Conservation (phyloP, 2,113 vertebrate species). For the Chlamydotis undulata region DNA sequence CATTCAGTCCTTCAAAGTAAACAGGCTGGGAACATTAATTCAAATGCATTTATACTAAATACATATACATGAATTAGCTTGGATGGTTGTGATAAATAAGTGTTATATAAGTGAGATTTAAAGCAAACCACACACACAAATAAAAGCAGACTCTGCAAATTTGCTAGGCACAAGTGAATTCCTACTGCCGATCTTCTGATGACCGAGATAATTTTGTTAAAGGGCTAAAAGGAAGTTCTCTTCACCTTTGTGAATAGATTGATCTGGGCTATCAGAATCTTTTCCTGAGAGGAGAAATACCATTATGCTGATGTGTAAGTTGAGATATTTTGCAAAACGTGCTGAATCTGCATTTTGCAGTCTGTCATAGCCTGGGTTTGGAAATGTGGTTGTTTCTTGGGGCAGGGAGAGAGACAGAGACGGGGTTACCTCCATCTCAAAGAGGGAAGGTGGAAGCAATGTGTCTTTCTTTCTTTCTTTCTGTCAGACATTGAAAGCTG, state of each 20-base stretch:
- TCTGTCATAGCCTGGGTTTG: neutral
- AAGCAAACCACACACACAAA: neutral
- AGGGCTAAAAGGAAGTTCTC: constrained; percentile 28
- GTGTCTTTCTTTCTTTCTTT: neutral
- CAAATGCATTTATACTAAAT: constrained; percentile 59
- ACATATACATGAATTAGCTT: constrained; percentile 41
- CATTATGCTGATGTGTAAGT: constrained; percentile 15
- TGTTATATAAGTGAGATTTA: constrained; percentile 17
- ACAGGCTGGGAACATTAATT: constrained; percentile 60
- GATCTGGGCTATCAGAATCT: neutral
- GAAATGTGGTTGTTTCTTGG: neutral
- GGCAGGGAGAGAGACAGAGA: neutral
- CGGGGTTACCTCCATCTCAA: neutral
- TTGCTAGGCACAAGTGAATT: neutral
- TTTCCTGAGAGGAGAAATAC: constrained; percentile 17
- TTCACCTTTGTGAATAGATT: constrained; percentile 48
- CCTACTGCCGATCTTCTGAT: neutral
- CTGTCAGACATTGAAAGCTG: neutral
- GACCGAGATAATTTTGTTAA: constrained; percentile 24
- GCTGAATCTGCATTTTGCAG: neutral
- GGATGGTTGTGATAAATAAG: constrained; percentile 30
- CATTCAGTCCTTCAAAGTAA: constrained; percentile 71
- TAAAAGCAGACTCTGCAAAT: neutral
- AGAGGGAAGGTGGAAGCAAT: neutral
- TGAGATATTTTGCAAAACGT: neutral